Evolutionary conservation across 2,888 invertebrate species (phyloP).

Genomic region (Drosophila dives): DNA sequence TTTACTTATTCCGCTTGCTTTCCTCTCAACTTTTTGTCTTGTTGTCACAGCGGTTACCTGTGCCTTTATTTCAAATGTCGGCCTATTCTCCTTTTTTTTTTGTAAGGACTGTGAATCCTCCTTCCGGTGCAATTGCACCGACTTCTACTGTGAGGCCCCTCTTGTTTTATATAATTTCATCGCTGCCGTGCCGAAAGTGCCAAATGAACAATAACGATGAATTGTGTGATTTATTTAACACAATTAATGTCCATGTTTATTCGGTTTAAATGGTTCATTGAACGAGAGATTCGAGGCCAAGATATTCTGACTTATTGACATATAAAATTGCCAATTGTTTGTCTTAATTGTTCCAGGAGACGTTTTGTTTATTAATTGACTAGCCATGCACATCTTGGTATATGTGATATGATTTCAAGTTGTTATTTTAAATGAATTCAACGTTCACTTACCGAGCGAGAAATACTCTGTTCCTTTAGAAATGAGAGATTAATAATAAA

Average conservation of each 20-base stretch:
- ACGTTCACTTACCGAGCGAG: neutral
- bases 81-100: neutral
- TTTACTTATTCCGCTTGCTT: conserved; percentile 48
- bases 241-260: conserved; percentile 55
- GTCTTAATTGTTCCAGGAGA: conserved; percentile 54
- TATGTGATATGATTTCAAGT: neutral
- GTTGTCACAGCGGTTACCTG: conserved; percentile 14
- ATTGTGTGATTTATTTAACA: conserved; percentile 55
- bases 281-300: conserved; percentile 44
- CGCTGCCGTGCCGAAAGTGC: conserved; percentile 4
- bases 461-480: neutral
- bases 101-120: neutral
- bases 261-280: conserved; percentile 45
- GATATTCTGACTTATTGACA: conserved; percentile 64
- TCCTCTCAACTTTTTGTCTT: conserved; percentile 5
- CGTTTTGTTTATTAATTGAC: conserved; percentile 22
- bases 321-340: conserved; percentile 46
- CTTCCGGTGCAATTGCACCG: neutral
- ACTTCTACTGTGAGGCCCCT: neutral
- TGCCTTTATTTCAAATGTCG: conserved; percentile 7
- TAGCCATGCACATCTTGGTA: neutral
- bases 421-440: neutral
- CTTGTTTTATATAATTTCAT: neutral
- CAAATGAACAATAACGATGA: conserved; percentile 42
- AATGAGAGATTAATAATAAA: neutral